Percentiles rank a stretch among this genome's conserved stretches.
Evolutionary conservation across 1,140 invertebrate genomes (phyloP).

Genomic region (Pogonus chalceus): DNA sequence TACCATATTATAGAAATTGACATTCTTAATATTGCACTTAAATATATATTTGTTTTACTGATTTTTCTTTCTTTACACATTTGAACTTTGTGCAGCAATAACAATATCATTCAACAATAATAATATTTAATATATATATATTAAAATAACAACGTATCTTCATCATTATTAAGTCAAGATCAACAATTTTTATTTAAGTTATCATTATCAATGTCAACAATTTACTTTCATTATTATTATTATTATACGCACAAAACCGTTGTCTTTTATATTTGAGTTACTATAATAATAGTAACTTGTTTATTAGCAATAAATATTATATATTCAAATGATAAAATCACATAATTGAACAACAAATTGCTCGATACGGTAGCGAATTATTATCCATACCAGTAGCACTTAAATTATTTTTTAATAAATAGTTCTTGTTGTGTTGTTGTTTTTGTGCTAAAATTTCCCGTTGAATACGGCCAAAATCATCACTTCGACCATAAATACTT

Average conservation of each 20-base stretch:
- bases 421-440: constrained; percentile 11
- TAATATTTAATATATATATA: too few relatives aligned
- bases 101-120: too few relatives aligned
- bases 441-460: constrained; percentile 14
- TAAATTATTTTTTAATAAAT: too few relatives aligned
- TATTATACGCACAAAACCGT: too few relatives aligned
- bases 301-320: too few relatives aligned
- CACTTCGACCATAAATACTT: constrained; percentile 29
- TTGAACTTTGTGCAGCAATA: too few relatives aligned
- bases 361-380: constrained; percentile 25
- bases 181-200: too few relatives aligned
- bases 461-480: constrained; percentile 25
- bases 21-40: too few relatives aligned
- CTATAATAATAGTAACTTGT: background rate
- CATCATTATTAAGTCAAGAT: background rate
- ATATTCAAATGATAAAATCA: constrained; percentile 14
- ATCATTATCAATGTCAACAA: background rate
- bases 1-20: too few relatives aligned
- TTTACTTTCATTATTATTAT: too few relatives aligned
- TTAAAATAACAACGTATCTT: background rate
- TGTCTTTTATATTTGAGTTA: background rate
- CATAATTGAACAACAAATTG: constrained; percentile 32
- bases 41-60: too few relatives aligned
- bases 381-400: constrained; percentile 11
- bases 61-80: too few relatives aligned